Base-by-base conservation (phyloP, 2,888 invertebrate genomes). In the Tachina grossa region DNA sequence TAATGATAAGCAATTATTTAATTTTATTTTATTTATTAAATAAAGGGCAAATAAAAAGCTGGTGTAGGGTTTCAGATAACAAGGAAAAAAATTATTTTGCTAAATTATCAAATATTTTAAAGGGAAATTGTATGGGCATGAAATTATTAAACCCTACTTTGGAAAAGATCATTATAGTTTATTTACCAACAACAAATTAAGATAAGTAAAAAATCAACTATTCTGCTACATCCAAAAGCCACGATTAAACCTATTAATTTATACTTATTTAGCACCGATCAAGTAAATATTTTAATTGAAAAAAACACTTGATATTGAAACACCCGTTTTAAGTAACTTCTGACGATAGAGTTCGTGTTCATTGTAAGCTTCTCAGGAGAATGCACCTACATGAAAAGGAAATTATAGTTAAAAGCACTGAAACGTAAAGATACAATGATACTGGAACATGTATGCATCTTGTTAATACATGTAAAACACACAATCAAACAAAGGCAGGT, bases 381-480 rank as follows among this genome's bases (percentile, higher is more conserved):
- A 79, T 79, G 74, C 68, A 81, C 77, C 81, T 77, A 83, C 83
- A 71, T 83, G 82, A 79, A 83, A 85, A 83, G 83, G 83, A 83
- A 85, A 85, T 85, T 83, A 66, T 76, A 76, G 43, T 71, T 72
- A 31, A 85, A 82, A 63, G 85, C 85, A 85, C 78, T 76, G 71
- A 85, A 76, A 83, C 83, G 79, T 80, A 85, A 85, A 85, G 83
- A 85, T 85, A 79, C 51, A 75, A 75, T 82, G 79, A 83, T 83
- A 83, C 55, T 59, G 57, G n/a, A 49, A 49, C 49, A 14, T n/a
- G 31, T 55, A 53, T 71, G 69, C 47, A 63, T 16, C 74, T 74
- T 80, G 74, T 59, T 55, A 61, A 45, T 19, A 43, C 14, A 65
- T 80, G 45, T 81, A n/a, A 43, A 65, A 72, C 79, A 74, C 13